phyloP scores from a whole-genome alignment of 2,113 vertebrate species.

The Ceyx margarethae region DNA sequence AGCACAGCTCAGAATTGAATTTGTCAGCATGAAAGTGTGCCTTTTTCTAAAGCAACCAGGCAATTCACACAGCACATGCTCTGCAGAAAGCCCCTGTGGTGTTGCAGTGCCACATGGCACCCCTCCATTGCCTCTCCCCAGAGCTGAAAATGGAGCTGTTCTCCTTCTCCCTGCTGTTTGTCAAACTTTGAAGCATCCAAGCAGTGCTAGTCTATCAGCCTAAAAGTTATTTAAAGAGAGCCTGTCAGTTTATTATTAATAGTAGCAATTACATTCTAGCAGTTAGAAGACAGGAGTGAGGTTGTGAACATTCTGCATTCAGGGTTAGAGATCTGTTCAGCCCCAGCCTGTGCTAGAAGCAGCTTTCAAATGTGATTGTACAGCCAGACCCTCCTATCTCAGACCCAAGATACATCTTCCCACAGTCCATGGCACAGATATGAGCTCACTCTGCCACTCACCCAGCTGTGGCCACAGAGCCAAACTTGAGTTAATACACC shows the following conservation, averaged over 20 bases:
- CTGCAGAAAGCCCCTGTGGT: neutral
- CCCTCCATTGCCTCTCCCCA: neutral
- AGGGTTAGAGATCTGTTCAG: neutral
- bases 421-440: accelerated
- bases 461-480: neutral
- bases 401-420: neutral
- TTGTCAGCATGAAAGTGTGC: neutral
- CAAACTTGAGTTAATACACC: neutral
- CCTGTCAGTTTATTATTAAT: slow-evolving; percentile 45
- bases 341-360: neutral
- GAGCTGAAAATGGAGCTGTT: neutral
- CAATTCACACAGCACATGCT: neutral
- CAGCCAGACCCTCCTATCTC: neutral
- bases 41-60: neutral
- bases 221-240: slow-evolving; percentile 42
- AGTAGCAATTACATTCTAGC: slow-evolving; percentile 41
- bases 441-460: neutral
- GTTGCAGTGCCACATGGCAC: accelerated
- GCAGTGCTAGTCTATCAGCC: neutral
- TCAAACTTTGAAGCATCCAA: slow-evolving; percentile 27
- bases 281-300: slow-evolving; percentile 19
- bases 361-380: neutral
- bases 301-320: neutral
- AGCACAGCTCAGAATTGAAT: neutral
- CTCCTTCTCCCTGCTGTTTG: neutral